A percentile compares a stretch with the other conserved stretches of the same genome.
These are phyloP conservation scores for Arenaria interpres DNA, from an alignment of 2,113 vertebrate genomes.

Conservation along the genomic window DNA sequence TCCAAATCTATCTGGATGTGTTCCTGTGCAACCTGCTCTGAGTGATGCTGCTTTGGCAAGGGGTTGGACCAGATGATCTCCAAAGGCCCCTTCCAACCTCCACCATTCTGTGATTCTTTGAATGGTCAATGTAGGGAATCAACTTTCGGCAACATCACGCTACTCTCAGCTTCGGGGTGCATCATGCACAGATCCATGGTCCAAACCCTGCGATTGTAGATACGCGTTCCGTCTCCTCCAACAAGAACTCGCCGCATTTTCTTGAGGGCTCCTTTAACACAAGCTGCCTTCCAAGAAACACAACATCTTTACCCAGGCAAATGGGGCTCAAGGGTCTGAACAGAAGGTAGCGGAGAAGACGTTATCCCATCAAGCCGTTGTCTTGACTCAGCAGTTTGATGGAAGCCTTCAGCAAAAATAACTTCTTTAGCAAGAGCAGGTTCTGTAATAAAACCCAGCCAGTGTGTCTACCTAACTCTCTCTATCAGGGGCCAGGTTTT, in stretches of 20 bases:
- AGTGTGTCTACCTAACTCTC: neutral
- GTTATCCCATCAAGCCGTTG: conserved; percentile 21
- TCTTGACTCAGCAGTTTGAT: conserved; percentile 53
- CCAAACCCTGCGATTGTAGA: neutral
- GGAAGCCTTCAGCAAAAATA: conserved; percentile 37
- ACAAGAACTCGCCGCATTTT: fast-evolving
- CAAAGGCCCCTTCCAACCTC: neutral
- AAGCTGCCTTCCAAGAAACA: conserved; percentile 37
- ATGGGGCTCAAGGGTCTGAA: conserved; percentile 59
- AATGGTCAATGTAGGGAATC: neutral
- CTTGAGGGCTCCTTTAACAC: conserved; percentile 27
- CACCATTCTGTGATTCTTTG: neutral
- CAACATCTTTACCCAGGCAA: conserved; percentile 8
- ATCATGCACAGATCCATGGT: fast-evolving
- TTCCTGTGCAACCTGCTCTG: neutral
- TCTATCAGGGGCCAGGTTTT: neutral
- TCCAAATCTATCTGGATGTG: neutral
- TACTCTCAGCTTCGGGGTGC: neutral
- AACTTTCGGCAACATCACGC: fast-evolving
- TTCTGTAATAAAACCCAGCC: conserved; percentile 35
- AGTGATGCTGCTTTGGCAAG: neutral
- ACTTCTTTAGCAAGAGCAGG: conserved; percentile 2
- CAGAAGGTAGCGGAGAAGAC: conserved; percentile 48
- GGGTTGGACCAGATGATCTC: neutral
- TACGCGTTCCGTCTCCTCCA: fast-evolving